These are phyloP conservation scores for Ptycholaimellus sp. DNA, from an alignment of 2,888 invertebrate genomes.

Conservation along the genomic window DNA sequence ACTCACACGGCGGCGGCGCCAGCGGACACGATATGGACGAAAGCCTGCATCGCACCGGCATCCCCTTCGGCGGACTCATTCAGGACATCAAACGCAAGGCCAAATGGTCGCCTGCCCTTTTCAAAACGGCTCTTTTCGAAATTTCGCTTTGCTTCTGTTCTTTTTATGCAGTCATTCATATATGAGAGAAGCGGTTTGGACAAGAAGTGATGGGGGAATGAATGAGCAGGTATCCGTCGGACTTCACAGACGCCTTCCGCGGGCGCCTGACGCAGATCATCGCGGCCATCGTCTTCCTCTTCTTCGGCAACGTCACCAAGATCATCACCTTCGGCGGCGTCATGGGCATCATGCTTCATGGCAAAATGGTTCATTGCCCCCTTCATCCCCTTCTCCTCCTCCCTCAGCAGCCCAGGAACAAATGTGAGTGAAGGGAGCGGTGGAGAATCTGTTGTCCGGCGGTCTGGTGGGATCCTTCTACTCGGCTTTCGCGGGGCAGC, in stretches of 20 bases:
- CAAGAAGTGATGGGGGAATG: too few relatives aligned
- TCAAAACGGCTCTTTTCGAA: conserved; percentile 11
- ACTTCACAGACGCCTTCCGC: conserved; percentile 26
- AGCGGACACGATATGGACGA: conserved; percentile 11
- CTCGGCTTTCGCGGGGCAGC: conserved; percentile 12
- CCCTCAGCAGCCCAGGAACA: too few relatives aligned
- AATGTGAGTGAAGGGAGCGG: too few relatives aligned
- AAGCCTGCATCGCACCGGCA: conserved; percentile 30
- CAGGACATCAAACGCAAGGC: conserved; percentile 26
- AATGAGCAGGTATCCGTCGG: conserved; percentile 25
- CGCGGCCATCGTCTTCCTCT: conserved; percentile 26
- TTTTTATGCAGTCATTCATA: too few relatives aligned
- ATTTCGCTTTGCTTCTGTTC: too few relatives aligned
- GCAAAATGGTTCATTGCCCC: conserved; percentile 30
- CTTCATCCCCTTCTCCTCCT: too few relatives aligned
- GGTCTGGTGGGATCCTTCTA: too few relatives aligned
- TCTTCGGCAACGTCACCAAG: conserved; percentile 28
- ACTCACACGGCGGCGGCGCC: conserved; percentile 13
- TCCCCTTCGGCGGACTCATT: conserved; percentile 29
- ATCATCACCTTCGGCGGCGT: conserved; percentile 30
- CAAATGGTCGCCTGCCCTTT: not conserved
- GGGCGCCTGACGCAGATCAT: conserved; percentile 26
- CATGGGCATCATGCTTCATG: conserved; percentile 26
- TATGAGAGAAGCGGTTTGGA: too few relatives aligned
- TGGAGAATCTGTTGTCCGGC: too few relatives aligned